Percentiles rank a stretch among this genome's conserved stretches.
These are phyloP conservation scores for Eristalis pertinax DNA, from an alignment of 2,888 invertebrate genomes.

Conservation along the genomic window DNA sequence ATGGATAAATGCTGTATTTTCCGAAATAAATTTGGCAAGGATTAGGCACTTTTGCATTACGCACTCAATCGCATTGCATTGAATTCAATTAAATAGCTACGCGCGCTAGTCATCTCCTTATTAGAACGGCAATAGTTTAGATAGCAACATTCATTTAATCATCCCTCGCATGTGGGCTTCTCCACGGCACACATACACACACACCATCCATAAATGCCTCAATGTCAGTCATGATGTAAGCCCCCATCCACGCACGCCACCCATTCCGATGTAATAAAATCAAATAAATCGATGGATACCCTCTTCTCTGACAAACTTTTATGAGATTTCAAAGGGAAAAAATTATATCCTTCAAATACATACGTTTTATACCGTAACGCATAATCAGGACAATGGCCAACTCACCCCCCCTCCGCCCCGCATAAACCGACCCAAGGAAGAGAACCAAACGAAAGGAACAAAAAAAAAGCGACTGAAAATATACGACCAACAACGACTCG, in stretches of 20 bases:
- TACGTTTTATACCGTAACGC: constrained; percentile 46
- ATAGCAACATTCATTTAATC: background rate
- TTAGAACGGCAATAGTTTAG: background rate
- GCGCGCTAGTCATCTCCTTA: too few species aligned
- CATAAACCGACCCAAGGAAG: constrained; percentile 38
- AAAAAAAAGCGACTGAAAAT: background rate
- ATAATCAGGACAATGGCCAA: constrained; percentile 69
- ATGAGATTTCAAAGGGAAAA: constrained; percentile 46
- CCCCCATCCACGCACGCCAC: background rate
- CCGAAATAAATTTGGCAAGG: too few species aligned
- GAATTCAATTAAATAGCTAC: too few species aligned
- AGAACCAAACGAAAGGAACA: background rate
- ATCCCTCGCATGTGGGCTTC: background rate
- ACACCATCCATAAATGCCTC: background rate
- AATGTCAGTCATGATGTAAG: background rate
- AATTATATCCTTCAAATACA: constrained; percentile 56
- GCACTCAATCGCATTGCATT: too few species aligned
- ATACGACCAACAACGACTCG: constrained; percentile 14
- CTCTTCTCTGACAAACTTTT: constrained; percentile 35
- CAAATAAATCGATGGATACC: constrained; percentile 58
- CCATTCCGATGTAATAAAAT: constrained; percentile 14
- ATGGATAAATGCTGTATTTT: too few species aligned
- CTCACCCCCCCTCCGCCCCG: constrained; percentile 36
- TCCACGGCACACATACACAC: background rate
- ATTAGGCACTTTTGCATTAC: too few species aligned